Percentiles rank a stretch among this genome's conserved stretches.
Evolutionary conservation across 2,113 vertebrate genomes (phyloP).

Genomic region (Recurvirostra avosetta): DNA sequence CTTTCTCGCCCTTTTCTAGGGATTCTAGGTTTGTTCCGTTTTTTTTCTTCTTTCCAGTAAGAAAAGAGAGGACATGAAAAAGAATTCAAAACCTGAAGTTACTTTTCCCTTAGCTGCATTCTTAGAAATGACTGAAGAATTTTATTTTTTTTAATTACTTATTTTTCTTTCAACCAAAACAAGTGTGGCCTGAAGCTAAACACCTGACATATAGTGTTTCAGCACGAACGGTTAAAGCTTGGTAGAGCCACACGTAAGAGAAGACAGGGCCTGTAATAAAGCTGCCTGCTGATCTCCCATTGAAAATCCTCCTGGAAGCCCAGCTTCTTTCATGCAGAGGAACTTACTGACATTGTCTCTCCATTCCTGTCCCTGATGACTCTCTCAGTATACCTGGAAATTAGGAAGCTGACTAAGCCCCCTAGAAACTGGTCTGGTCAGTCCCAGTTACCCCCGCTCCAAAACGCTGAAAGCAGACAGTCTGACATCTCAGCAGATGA

Average conservation of each 20-base stretch:
- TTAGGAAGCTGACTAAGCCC: background rate
- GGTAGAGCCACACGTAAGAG: background rate
- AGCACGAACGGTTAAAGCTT: background rate
- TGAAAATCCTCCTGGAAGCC: background rate
- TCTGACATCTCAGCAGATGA: background rate
- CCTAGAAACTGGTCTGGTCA: background rate
- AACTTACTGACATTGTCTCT: background rate
- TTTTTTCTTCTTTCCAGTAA: background rate
- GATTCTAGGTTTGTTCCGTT: background rate
- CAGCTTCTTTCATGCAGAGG: background rate
- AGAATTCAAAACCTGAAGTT: background rate
- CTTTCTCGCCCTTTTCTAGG: background rate
- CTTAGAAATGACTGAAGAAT: background rate
- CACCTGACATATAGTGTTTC: background rate
- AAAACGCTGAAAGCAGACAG: background rate
- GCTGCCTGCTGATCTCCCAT: background rate
- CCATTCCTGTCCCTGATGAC: background rate
- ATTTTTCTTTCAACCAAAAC: background rate
- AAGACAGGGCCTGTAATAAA: background rate
- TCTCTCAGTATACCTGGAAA: background rate
- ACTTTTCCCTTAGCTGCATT: background rate
- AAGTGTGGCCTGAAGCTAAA: slow-evolving; percentile 19
- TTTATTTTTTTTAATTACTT: background rate
- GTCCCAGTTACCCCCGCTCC: background rate
- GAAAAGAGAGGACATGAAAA: background rate